Conservation (phyloP, 1,140 invertebrate species). For the Zaprionus camerounensis region DNA sequence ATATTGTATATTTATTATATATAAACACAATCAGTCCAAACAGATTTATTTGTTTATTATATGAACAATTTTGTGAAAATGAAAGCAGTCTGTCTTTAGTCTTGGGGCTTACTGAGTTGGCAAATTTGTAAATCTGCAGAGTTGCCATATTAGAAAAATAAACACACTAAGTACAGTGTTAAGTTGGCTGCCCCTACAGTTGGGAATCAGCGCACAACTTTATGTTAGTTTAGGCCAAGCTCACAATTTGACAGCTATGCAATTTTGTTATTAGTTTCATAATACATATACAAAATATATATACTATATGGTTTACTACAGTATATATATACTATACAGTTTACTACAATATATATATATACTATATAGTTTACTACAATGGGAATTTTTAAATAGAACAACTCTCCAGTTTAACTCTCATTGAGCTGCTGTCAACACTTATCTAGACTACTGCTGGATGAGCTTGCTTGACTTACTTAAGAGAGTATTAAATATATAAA, state of each 20-base stretch:
- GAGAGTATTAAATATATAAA: not conserved
- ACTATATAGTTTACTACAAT: not conserved
- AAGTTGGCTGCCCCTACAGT: not conserved
- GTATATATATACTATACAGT: not conserved
- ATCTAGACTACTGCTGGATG: not conserved
- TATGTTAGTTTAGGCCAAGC: not conserved
- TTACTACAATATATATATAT: not conserved
- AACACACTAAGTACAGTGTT: constrained; percentile 1
- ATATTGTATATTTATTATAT: not conserved
- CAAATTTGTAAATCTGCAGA: not conserved
- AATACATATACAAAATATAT: not conserved
- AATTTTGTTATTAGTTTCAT: not conserved
- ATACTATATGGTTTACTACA: not conserved
- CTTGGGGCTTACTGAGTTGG: not conserved
- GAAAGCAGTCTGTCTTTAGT: not conserved
- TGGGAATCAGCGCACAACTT: not conserved
- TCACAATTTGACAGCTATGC: not conserved
- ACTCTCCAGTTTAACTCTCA: not conserved
- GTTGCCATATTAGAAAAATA: not conserved
- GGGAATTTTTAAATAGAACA: not conserved
- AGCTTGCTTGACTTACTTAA: not conserved
- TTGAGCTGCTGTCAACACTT: not conserved
- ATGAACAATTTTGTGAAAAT: not conserved
- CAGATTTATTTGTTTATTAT: not conserved
- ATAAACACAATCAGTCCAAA: no score